Evolutionary conservation across 2,888 invertebrate genomes (phyloP).

Genomic region (Nycteola revayana): DNA sequence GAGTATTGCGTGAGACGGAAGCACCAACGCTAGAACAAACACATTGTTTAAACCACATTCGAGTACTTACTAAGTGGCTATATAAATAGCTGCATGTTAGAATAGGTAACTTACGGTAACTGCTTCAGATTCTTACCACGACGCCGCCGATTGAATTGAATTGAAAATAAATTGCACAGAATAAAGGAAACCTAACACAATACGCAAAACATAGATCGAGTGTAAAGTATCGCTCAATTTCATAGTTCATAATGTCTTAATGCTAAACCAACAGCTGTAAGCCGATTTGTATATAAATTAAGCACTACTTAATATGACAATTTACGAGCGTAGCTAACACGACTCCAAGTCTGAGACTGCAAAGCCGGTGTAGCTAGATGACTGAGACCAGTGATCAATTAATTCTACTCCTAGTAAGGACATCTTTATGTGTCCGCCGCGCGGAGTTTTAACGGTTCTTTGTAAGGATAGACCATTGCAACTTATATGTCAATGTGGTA

Average conservation of each 20-base stretch:
- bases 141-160: too few species aligned
- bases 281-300: slow-evolving; percentile 56
- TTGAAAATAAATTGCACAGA: too few species aligned
- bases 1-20: slow-evolving; percentile 46
- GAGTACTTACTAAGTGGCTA: slow-evolving; percentile 10
- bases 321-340: slow-evolving; percentile 56
- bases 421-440: slow-evolving; percentile 53
- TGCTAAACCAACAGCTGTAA: slow-evolving; percentile 52
- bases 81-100: too few species aligned
- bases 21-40: slow-evolving; percentile 26
- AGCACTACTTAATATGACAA: slow-evolving; percentile 61
- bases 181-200: slow-evolving; percentile 38
- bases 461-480: slow-evolving; percentile 27
- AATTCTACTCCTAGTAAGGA: slow-evolving; percentile 54
- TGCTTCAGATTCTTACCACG: too few species aligned
- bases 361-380: slow-evolving; percentile 33
- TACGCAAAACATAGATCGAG: slow-evolving; percentile 30
- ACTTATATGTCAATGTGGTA: slow-evolving; percentile 7
- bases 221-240: slow-evolving; percentile 44
- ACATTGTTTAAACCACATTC: slow-evolving; percentile 20
- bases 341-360: slow-evolving; percentile 29
- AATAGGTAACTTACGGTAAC: too few species aligned
- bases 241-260: slow-evolving; percentile 48
- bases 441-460: slow-evolving; percentile 50
- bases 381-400: slow-evolving; percentile 53